A percentile compares a stretch with the other conserved stretches of the same genome.
These are phyloP conservation scores for Paracentrotus lividus DNA, from an alignment of 53 echinoderm and acorn worm genomes.

Conservation along the genomic window DNA sequence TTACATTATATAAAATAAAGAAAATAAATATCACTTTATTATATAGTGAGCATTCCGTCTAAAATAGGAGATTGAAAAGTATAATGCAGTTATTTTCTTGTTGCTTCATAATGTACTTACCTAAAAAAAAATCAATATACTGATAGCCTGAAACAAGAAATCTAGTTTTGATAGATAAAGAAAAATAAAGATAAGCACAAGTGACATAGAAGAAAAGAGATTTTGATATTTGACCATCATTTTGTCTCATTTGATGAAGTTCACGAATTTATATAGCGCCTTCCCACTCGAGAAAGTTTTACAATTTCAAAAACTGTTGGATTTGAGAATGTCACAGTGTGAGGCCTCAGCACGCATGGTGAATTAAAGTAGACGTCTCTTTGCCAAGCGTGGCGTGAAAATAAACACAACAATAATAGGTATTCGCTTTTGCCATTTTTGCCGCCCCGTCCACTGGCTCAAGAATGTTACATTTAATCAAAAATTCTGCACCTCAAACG, in stretches of 20 bases:
- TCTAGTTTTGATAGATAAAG: background rate
- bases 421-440: background rate
- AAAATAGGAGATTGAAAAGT: too few species aligned
- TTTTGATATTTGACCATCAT: too few species aligned
- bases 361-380: background rate
- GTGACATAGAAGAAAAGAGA: too few species aligned
- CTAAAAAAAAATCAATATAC: too few species aligned
- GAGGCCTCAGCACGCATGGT: background rate
- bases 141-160: too few species aligned
- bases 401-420: background rate
- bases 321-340: background rate
- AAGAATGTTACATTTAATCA: constrained; percentile 34
- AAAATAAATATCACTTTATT: too few species aligned
- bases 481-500: background rate
- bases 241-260: too few species aligned
- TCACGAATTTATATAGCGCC: too few species aligned
- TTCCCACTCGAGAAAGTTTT: background rate
- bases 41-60: too few species aligned
- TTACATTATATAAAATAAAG: too few species aligned
- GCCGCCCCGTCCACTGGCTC: background rate
- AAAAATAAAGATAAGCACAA: background rate
- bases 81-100: too few species aligned
- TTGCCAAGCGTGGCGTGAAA: background rate
- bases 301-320: background rate
- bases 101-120: too few species aligned